These are phyloP conservation scores for Formica selysi DNA, from an alignment of 1,140 invertebrate species.

Conservation along the genomic window DNA sequence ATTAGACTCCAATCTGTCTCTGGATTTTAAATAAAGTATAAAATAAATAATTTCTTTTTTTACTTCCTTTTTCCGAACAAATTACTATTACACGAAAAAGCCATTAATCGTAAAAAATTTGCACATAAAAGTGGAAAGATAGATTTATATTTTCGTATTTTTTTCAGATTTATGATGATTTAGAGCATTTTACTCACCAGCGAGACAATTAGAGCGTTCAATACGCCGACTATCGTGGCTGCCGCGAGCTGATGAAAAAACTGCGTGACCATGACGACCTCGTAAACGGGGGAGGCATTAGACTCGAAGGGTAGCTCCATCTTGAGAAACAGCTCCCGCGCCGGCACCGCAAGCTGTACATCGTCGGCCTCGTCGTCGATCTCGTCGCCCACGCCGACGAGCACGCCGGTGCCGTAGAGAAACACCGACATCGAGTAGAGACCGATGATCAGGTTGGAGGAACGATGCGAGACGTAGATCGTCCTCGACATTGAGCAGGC, in stretches of 20 bases:
- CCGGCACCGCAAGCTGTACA: not conserved
- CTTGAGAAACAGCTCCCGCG: constrained; percentile 51
- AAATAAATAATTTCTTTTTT: not conserved
- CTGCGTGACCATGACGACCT: constrained; percentile 48
- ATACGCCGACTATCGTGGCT: constrained; percentile 48
- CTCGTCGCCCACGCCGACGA: constrained; percentile 1
- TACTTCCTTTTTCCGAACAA: not conserved
- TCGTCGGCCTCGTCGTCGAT: constrained; percentile 26
- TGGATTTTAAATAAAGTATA: not conserved
- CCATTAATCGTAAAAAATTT: not conserved
- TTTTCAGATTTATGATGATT: not conserved
- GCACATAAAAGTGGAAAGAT: not conserved
- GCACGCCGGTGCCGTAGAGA: constrained; percentile 46
- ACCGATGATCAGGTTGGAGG: constrained; percentile 37
- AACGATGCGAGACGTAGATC: constrained; percentile 39
- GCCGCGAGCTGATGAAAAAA: constrained; percentile 53
- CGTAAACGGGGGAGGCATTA: constrained; percentile 45
- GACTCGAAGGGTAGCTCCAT: constrained; percentile 60
- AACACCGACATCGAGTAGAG: constrained; percentile 43
- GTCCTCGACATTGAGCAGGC: constrained; percentile 46
- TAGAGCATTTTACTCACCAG: constrained; percentile 39
- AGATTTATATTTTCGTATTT: not conserved
- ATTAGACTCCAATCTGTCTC: not conserved
- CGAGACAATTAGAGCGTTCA: constrained; percentile 54
- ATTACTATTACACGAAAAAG: not conserved